Conservation (phyloP, 2,797 vertebrate species). For the Decapterus maruadsi region DNA sequence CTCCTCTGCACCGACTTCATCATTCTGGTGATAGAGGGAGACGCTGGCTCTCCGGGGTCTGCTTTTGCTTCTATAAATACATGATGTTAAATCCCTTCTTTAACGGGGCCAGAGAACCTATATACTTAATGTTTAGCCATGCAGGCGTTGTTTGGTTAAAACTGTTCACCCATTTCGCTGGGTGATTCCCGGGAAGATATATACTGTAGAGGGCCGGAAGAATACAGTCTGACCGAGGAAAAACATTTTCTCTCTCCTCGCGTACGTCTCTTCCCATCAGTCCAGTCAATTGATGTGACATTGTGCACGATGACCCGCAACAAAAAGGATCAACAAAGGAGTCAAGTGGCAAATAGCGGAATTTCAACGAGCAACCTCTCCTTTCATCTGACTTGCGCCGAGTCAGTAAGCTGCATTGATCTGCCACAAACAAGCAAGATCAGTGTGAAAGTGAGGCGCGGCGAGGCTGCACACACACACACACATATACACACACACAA, state of each 20-base stretch:
- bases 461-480: constrained; percentile 50
- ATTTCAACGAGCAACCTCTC: constrained; percentile 77
- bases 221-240: constrained; percentile 53
- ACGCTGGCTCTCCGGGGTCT: not conserved
- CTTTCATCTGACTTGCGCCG: constrained; percentile 75
- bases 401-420: constrained; percentile 80
- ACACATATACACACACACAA: constrained; percentile 42
- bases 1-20: constrained; percentile 8
- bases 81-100: constrained; percentile 7
- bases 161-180: constrained; percentile 32
- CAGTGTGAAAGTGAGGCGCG: constrained; percentile 56
- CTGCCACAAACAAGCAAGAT: constrained; percentile 69
- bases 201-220: constrained; percentile 36
- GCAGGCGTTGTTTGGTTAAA: constrained; percentile 35
- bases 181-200: constrained; percentile 17
- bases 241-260: constrained; percentile 43
- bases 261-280: constrained; percentile 63
- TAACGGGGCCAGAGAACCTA: constrained; percentile 2
- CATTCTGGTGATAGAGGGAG: not conserved
- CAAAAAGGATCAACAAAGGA: constrained; percentile 76
- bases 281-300: constrained; percentile 79
- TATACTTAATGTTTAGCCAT: constrained; percentile 13
- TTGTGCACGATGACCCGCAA: constrained; percentile 73
- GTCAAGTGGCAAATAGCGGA: constrained; percentile 74
- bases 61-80: constrained; percentile 15